Base-by-base conservation (phyloP, 2,888 invertebrate species). In the Cotesia congregata region DNA sequence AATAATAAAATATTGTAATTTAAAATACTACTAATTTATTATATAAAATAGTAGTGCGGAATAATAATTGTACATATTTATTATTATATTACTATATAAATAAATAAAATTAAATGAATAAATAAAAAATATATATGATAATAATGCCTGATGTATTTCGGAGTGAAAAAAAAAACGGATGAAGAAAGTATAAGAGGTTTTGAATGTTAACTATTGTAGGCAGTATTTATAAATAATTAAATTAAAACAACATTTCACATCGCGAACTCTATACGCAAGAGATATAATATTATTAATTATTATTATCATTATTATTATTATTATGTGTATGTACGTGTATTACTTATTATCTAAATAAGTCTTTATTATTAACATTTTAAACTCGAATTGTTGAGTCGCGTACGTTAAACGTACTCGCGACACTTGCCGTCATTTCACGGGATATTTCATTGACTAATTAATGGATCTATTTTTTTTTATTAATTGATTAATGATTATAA, bases 21-120 rank as follows among this genome's bases (percentile, higher is more conserved):
- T 87, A 87, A 74, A 86, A 85, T 84, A 83, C 78, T 80, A 83
- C 82, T 83, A 84, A 84, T 83, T 84, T 83, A 84, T 84, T 84
- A 82, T 30, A 65, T 83, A 77, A 79, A 80, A 82, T 80, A 83
- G 84, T 85, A 86, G 84, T 65, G 17, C 15, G 20, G 82, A 84
- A 86, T 84, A 84, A 86, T 87, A 86, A 86, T 84, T 88, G 88
- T 88, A 88, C 86, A 88, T 88, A 88, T 83, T 85, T 86, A 83
- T 50, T 50, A 50, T 50, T 50, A 50, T 50, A 50, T 50, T 50
- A 50, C 12, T 50, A 50, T 12, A 50, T 50, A 50, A 50, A 50
- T 50, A 50, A 50, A 50, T 50, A 50, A 50, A 50, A 30, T 3
- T 50, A 50, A 50, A 50, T 50, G 12, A 50, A 50, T 50, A 50